Evolutionary conservation across 1,140 invertebrate genomes (phyloP), one percentile per base, ranked within the genome.

Genomic region (Dufourea novaeangliae): DNA sequence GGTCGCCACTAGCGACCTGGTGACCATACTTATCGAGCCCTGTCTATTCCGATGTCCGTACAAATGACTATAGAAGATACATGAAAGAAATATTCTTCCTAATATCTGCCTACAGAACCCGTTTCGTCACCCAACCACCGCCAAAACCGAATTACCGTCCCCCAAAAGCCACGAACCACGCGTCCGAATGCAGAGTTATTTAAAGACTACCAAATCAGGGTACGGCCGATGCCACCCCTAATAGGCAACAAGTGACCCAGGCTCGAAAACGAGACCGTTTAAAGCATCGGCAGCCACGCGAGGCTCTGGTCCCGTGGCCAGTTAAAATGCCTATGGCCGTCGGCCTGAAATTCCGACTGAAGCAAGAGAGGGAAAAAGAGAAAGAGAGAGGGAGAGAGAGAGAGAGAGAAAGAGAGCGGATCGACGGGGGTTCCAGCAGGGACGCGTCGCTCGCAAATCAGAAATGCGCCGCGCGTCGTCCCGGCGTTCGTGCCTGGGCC

Each of bases 391-490:
- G 34, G 17, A 39, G 20, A 25, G 25, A 27, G 37, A 22, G 27
- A n/a, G 32, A 59, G 29, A 2, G 32, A 37, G n/a, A n/a, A 22
- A 10, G 22, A 17, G 41, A 22, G 20, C 25, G 11, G 50, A 39
- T n/a, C 73, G 29, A 69, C 64, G 73, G 73, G 73, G 73, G 71
- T 74, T 69, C 64, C 37, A 50, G 25, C n/a, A 14, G 41, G 25
- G 25, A 67, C 59, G 52, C 67, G 63, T 80, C 63, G 61, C 39
- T 80, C 67, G 78, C 69, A 84, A 80, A 84, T 85, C 67, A 80
- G 63, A 74, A 83, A 85, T 80, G 73, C 69, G 44, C 52, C 64
- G 72, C 83, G 71, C 78, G 82, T 84, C 77, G 70, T 20, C 37
- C 25, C 67, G 25, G 25, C 10, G 57, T 73, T 73, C 46, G 46